These are phyloP conservation scores for Charanyca ferruginea DNA, from an alignment of 2,888 invertebrate genomes.

Conservation along the genomic window DNA sequence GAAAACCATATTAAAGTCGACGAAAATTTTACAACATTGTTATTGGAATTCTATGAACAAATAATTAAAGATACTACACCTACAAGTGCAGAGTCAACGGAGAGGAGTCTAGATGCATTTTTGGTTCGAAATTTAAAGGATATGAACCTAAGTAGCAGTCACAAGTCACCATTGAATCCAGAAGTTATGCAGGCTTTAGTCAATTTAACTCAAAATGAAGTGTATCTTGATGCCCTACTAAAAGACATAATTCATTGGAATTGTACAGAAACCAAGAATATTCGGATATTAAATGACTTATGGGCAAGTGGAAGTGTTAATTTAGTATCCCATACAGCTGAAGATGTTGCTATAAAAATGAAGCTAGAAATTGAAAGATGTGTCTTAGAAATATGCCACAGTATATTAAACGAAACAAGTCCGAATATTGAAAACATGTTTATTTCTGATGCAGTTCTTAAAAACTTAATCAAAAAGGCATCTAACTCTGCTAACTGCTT, in stretches of 20 bases:
- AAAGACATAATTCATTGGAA: constrained; percentile 77
- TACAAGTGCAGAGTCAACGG: constrained; percentile 50
- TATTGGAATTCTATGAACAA: constrained; percentile 74
- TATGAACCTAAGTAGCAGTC: constrained; percentile 69
- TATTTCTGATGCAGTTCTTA: constrained; percentile 57
- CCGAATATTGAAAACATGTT: constrained; percentile 66
- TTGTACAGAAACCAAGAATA: constrained; percentile 58
- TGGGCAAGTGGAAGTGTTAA: constrained; percentile 69
- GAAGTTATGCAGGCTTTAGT: constrained; percentile 82
- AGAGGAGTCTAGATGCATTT: constrained; percentile 79
- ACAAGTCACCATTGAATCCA: constrained; percentile 70
- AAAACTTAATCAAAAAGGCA: constrained; percentile 72
- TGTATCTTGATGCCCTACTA: constrained; percentile 63
- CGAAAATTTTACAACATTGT: constrained; percentile 72
- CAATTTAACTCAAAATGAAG: constrained; percentile 75
- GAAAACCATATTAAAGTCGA: constrained; percentile 77
- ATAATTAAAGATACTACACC: constrained; percentile 58
- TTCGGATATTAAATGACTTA: constrained; percentile 72
- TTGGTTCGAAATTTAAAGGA: constrained; percentile 76
- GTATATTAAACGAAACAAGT: constrained; percentile 64
- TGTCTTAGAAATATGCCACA: constrained; percentile 70
- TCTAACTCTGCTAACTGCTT: constrained; percentile 79
- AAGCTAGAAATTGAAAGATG: constrained; percentile 79
- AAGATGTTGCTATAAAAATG: constrained; percentile 79
- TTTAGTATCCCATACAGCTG: constrained; percentile 53